Evolutionary conservation across 2,888 invertebrate genomes (phyloP), one percentile per base, ranked within the genome.

Genomic region (Cryptophagus acutangulus): DNA sequence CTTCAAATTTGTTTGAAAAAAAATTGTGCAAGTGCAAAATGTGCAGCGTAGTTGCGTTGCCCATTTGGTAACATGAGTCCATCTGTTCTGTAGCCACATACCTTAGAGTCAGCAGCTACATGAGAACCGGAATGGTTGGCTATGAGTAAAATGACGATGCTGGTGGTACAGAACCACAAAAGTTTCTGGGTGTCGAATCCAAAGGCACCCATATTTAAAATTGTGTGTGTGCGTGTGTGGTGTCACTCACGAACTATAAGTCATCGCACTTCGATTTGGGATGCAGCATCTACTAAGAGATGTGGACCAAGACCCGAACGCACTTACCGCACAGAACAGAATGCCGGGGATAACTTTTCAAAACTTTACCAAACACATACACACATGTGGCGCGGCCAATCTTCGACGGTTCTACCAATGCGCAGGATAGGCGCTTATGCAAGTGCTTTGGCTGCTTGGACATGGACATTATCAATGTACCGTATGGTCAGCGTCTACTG

Each of bases 251-350:
- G 14, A 31, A 31, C 31, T 8, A 3, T 15, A 26, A 26, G 26
- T 31, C 31, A 31, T 31, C 31, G 31, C 31, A 31, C 31, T 31
- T 8, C 13, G 12, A n/a, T 13, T 26, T 12, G 9, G 10, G 10
- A 26, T 8, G 12, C 31, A 31, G 31, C 31, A 31, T 31, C 31
- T 16, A 31, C n/a, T 12, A 14, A 9, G 31, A 15, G 31, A 31
- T 31, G 15, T 31, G 31, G 31, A 31, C 31, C 31, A 31, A 31
- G 31, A 31, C 16, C 31, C 31, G 31, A 31, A 31, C 31, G 31
- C 31, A 31, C 31, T 31, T 31, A 16, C 31, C 31, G 31, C 31
- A 31, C 31, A 31, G 16, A 14, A 31, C 31, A 9, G 31, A 31
- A 31, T 31, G 31, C 31, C 31, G 31, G 12, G 8, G 31, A n/a